Evolutionary conservation across 2,113 vertebrate genomes (phyloP).

Genomic region (Podocnemis expansa): DNA sequence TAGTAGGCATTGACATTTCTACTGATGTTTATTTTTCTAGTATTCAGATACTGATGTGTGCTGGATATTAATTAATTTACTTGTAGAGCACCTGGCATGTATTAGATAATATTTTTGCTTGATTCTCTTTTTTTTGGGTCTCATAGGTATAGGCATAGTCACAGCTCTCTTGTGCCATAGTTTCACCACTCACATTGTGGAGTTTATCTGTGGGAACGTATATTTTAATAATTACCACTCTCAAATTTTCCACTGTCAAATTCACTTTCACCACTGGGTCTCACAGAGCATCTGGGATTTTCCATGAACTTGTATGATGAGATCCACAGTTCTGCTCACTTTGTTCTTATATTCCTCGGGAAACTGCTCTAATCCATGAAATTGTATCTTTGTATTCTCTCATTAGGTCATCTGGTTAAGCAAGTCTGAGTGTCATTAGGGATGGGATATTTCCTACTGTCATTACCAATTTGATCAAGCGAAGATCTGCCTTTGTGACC

Average conservation of each 20-base stretch:
- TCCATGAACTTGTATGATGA: neutral
- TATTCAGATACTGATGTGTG: neutral
- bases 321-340: neutral
- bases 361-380: neutral
- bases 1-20: neutral
- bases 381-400: neutral
- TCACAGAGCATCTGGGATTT: neutral
- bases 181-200: neutral
- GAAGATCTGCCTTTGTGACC: neutral
- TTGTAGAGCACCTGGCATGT: neutral
- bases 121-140: neutral
- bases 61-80: neutral
- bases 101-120: neutral
- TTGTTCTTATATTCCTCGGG: neutral
- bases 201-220: neutral
- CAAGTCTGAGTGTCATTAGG: neutral
- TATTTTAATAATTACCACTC: neutral
- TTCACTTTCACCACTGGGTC: neutral
- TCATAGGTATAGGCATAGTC: neutral
- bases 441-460: neutral
- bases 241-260: neutral
- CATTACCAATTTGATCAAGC: accelerated
- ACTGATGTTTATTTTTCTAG: neutral
- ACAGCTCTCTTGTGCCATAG: neutral
- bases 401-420: neutral